These are phyloP conservation scores for Tarsius wallacei DNA, from an alignment of 2,797 vertebrate species.

Conservation along the genomic window DNA sequence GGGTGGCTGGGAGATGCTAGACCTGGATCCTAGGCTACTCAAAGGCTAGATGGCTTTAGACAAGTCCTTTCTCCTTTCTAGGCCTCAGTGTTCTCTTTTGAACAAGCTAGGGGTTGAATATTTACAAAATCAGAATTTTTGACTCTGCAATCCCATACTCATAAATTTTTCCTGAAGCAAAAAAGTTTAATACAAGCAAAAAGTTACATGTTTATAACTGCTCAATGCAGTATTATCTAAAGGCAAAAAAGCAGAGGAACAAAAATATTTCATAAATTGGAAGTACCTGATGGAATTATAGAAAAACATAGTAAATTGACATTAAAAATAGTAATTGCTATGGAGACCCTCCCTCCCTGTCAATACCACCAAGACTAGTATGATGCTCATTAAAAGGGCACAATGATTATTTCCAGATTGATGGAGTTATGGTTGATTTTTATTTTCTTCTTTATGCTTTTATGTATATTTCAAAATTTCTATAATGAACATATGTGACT, in stretches of 20 bases:
- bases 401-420: neutral
- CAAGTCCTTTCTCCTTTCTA: neutral
- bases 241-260: neutral
- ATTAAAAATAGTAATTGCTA: constrained; percentile 10
- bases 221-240: neutral
- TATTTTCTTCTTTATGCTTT: constrained; percentile 62
- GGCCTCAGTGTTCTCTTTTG: neutral
- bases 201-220: neutral
- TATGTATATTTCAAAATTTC: constrained; percentile 69
- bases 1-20: neutral
- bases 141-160: neutral
- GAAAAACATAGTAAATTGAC: neutral
- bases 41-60: neutral
- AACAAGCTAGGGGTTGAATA: neutral
- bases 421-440: constrained; percentile 5
- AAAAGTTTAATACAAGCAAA: neutral
- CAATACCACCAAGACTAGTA: neutral
- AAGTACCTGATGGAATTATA: constrained; percentile 1
- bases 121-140: neutral
- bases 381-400: neutral
- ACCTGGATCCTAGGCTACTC: neutral
- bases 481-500: constrained; percentile 65
- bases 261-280: neutral
- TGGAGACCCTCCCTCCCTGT: fast-evolving
- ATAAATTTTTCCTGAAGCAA: neutral